Conservation (phyloP, 2,888 invertebrate species). For the Dolomedes plantarius region DNA sequence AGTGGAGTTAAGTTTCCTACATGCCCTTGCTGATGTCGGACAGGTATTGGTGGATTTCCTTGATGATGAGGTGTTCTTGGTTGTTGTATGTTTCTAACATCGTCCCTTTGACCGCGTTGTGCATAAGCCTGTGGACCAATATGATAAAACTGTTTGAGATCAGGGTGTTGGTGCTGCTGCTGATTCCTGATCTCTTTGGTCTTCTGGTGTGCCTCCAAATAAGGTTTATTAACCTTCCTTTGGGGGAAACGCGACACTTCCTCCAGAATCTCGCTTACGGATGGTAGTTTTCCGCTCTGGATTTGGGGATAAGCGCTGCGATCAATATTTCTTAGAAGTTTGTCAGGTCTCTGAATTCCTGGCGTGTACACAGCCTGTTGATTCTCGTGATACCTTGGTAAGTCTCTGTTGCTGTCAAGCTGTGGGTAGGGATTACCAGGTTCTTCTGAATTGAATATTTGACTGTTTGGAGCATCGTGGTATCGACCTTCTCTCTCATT, state of each 20-base stretch:
- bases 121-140: conserved; percentile 1
- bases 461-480: background rate
- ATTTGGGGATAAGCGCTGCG: conserved; percentile 33
- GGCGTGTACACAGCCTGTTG: background rate
- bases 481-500: conserved; percentile 10
- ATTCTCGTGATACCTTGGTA: background rate
- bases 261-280: conserved; percentile 29
- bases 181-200: background rate
- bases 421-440: conserved; percentile 13
- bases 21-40: background rate
- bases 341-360: conserved; percentile 47
- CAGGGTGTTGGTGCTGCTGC: conserved; percentile 7
- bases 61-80: background rate
- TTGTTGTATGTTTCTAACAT: background rate
- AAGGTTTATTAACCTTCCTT: conserved; percentile 1
- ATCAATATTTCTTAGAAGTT: conserved; percentile 26
- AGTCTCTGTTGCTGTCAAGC: background rate
- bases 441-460: background rate
- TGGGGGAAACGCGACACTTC: conserved; percentile 36
- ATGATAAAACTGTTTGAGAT: conserved; percentile 31
- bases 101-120: conserved; percentile 2
- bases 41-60: no score
- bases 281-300: conserved; percentile 18
- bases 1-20: background rate
- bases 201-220: background rate